phyloP scores from a whole-genome alignment of 2,888 invertebrate genomes.

The Scrobipalpa atriplicella region DNA sequence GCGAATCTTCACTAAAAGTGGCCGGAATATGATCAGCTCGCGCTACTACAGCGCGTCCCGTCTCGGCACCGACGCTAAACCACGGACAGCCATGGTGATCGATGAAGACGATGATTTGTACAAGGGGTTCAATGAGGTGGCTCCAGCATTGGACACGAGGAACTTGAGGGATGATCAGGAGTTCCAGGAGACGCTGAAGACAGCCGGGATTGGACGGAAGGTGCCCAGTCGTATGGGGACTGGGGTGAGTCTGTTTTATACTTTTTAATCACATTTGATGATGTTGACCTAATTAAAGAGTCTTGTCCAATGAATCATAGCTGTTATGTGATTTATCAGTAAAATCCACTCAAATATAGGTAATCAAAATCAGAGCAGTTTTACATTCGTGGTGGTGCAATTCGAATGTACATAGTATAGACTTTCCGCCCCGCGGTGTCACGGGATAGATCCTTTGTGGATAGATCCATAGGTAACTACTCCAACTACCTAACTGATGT shows the following conservation, averaged over 20 bases:
- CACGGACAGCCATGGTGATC: slow-evolving; percentile 66
- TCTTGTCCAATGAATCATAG: too few relatives aligned
- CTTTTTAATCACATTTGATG: neutral
- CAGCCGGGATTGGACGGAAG: slow-evolving; percentile 87
- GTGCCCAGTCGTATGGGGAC: slow-evolving; percentile 81
- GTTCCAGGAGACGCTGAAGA: slow-evolving; percentile 90
- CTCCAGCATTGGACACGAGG: slow-evolving; percentile 85
- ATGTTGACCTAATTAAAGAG: neutral
- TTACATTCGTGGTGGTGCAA: too few relatives aligned
- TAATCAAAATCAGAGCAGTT: too few relatives aligned
- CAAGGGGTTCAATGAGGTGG: slow-evolving; percentile 86
- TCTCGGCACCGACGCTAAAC: slow-evolving; percentile 65
- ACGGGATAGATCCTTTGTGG: too few relatives aligned
- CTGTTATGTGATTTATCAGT: too few relatives aligned
- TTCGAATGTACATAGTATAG: too few relatives aligned
- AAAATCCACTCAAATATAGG: too few relatives aligned
- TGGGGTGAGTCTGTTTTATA: slow-evolving; percentile 55
- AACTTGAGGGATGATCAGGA: slow-evolving; percentile 87
- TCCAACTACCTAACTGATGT: neutral
- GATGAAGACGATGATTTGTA: slow-evolving; percentile 86
- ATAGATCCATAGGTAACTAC: too few relatives aligned
- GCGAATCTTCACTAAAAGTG: slow-evolving; percentile 6
- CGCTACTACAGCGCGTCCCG: slow-evolving; percentile 72
- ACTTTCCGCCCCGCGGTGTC: too few relatives aligned
- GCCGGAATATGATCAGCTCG: slow-evolving; percentile 61